These are phyloP conservation scores for Diaprepes abbreviatus DNA, from an alignment of 2,888 invertebrate species.

Conservation along the genomic window DNA sequence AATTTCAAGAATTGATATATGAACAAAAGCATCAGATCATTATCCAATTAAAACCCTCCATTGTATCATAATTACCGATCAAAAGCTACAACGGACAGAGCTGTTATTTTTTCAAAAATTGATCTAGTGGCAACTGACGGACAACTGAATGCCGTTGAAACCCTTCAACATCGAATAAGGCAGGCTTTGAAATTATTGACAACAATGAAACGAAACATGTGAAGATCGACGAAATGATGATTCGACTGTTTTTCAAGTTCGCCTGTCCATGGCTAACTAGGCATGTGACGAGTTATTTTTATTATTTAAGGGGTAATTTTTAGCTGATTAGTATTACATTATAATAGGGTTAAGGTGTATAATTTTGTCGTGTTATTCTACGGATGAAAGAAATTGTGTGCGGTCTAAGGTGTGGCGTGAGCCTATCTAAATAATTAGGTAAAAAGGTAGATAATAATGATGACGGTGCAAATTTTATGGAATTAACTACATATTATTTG, in stretches of 20 bases:
- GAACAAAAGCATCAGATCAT: constrained; percentile 6
- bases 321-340: constrained; percentile 46
- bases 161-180: constrained; percentile 62
- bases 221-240: constrained; percentile 61
- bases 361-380: constrained; percentile 38
- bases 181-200: constrained; percentile 61
- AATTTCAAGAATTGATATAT: neutral
- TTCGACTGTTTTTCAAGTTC: constrained; percentile 57
- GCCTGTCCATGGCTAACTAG: constrained; percentile 52
- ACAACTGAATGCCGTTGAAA: constrained; percentile 60
- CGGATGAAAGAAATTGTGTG: constrained; percentile 24
- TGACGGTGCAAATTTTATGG: neutral
- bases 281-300: constrained; percentile 47
- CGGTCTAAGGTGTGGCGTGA: constrained; percentile 24
- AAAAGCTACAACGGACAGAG: constrained; percentile 56
- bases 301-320: constrained; percentile 48
- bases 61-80: constrained; percentile 36
- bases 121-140: constrained; percentile 65
- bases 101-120: constrained; percentile 65
- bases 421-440: constrained; percentile 39
- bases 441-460: constrained; percentile 10
- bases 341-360: constrained; percentile 39
- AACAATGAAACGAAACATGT: constrained; percentile 62
- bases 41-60: constrained; percentile 35
- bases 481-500: constrained; percentile 1